Evolutionary conservation across 2,113 vertebrate genomes (phyloP).

Genomic region (Mystacornis crossleyi): DNA sequence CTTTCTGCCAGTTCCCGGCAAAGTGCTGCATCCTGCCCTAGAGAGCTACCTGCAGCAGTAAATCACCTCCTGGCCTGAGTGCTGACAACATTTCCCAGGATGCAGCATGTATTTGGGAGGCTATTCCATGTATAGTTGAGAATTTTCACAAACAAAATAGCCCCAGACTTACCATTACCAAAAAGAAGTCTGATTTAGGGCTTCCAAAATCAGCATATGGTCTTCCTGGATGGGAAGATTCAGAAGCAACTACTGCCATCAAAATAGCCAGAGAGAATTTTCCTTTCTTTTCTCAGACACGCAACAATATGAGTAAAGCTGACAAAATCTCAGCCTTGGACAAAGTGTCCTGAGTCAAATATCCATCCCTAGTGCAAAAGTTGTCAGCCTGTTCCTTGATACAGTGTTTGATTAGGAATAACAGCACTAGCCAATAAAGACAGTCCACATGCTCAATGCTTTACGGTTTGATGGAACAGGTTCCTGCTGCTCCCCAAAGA

Average conservation of each 20-base stretch:
- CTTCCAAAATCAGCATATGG: background rate
- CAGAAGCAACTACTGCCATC: background rate
- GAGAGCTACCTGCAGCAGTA: background rate
- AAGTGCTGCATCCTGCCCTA: background rate
- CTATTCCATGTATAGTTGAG: background rate
- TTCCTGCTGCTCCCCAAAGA: background rate
- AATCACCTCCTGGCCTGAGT: background rate
- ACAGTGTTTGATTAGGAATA: background rate
- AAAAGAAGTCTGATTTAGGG: background rate
- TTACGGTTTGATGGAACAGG: background rate
- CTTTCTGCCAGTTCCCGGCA: background rate
- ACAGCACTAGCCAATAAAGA: background rate
- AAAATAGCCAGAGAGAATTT: background rate
- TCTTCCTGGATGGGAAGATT: background rate
- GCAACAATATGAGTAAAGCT: background rate
- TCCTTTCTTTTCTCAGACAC: background rate
- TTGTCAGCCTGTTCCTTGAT: background rate
- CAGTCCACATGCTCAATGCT: accelerated
- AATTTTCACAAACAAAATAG: background rate
- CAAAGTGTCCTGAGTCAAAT: background rate
- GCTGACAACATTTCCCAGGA: background rate
- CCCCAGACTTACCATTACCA: background rate
- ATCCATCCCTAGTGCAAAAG: background rate
- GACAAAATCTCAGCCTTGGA: background rate
- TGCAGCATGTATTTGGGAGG: background rate